Percentiles rank a stretch among this genome's conserved stretches.
These are phyloP conservation scores for Cherax quadricarinatus DNA, from an alignment of 1,140 invertebrate genomes.

Conservation along the genomic window DNA sequence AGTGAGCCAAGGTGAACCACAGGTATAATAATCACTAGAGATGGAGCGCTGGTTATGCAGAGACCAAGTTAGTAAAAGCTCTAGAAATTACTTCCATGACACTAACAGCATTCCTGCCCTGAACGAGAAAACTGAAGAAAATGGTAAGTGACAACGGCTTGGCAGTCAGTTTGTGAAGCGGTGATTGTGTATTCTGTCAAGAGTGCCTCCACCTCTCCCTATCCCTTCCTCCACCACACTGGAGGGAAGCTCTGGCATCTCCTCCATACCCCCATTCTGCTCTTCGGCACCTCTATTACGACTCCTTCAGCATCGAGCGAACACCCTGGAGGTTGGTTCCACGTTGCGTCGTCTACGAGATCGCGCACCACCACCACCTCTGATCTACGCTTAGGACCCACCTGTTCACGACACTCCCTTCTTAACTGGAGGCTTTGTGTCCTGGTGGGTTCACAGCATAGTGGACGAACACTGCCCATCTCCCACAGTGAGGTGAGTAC, in stretches of 20 bases:
- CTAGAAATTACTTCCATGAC: background rate
- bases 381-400: background rate
- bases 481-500: background rate
- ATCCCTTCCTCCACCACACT: background rate
- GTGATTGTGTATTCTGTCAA: background rate
- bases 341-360: background rate
- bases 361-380: background rate
- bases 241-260: background rate
- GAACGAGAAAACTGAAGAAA: background rate
- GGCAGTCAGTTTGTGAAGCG: background rate
- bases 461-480: background rate
- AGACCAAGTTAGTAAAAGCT: background rate
- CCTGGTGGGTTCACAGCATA: background rate
- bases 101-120: background rate
- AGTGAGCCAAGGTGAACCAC: background rate
- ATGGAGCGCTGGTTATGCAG: background rate
- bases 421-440: background rate
- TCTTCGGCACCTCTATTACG: background rate
- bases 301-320: background rate
- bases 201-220: background rate
- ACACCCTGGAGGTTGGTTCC: background rate
- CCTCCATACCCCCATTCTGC: background rate
- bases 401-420: background rate
- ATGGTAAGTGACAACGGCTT: background rate
- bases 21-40: background rate